phyloP scores from a whole-genome alignment of 2,888 invertebrate species.

The Fabriciana adippe region DNA sequence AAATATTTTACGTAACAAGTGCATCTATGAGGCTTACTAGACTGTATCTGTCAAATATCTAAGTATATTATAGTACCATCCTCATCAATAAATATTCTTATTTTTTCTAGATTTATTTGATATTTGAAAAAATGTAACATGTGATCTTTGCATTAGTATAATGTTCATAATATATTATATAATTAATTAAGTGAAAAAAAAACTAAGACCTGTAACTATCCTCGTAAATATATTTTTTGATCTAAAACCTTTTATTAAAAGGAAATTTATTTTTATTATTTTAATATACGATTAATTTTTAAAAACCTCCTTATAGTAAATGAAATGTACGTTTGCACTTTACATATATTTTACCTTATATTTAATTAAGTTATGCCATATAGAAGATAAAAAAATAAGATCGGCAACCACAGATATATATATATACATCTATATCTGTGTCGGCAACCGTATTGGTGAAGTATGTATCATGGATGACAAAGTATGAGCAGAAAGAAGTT shows the following conservation, averaged over 20 bases:
- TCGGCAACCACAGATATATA: too few species aligned
- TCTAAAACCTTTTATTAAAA: not conserved
- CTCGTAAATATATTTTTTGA: conserved; percentile 1
- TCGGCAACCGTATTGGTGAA: too few species aligned
- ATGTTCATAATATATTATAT: not conserved
- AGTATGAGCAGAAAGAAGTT: too few species aligned
- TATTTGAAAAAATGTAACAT: too few species aligned
- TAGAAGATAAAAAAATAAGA: too few species aligned
- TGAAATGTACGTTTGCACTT: too few species aligned
- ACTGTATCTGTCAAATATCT: conserved; percentile 3
- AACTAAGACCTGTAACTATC: not conserved
- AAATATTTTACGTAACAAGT: conserved; percentile 48
- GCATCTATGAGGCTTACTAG: conserved; percentile 33
- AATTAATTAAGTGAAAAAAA: not conserved
- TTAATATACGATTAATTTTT: not conserved
- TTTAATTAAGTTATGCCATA: too few species aligned
- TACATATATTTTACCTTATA: too few species aligned
- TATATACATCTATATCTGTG: too few species aligned
- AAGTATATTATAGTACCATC: not conserved
- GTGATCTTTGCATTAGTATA: not conserved
- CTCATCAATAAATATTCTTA: too few species aligned
- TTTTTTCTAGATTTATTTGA: not conserved
- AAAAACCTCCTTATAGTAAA: too few species aligned
- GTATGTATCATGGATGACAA: too few species aligned
- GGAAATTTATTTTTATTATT: not conserved